Base-by-base conservation (phyloP, 2,113 vertebrate species). In the Pterocles orientalis region DNA sequence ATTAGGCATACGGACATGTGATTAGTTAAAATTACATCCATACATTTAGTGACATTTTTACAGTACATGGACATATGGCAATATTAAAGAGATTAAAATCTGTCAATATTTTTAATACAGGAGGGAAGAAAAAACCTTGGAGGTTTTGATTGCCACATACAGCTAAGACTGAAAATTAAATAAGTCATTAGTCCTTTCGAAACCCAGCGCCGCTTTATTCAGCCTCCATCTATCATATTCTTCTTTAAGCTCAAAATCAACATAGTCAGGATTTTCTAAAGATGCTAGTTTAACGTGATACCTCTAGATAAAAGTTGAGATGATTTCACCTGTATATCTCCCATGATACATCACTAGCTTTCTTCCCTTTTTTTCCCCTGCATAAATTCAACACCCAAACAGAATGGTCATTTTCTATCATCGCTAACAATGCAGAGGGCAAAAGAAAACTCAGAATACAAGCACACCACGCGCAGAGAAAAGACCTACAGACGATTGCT, bases 51-150 rank as follows among this genome's bases (percentile, higher is more conserved):
- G 50, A 57, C 15, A 45, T 56, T 81, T 86, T 82, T 68, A 12
- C 24, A 64, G 33, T 6, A 62, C 20, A 24, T 58, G 81, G 89
- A 68, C 92, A 95, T 95, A 95, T 75, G 94, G 84, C 50, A 91
- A 56, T 60, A 92, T 62, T 60, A 75, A 56, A 56, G 71, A 84
- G 61, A 94, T 56, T 31, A 86, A 84, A 79, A 96, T 78, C 81
- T 78, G 72, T 75, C 69, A 91, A 60, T 88, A 81, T 83, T 94
- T 88, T 81, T 71, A 68, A 94, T 60, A 71, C 6, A 31, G 14
- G 11, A 94, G 3, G 3, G 23, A 50, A 25, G 26, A 53, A 69
- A 75, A 68, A 3, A 24, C 45, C 54, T 47, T 14, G 12, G 34
- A 31, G 18, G 47, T 48, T 94, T 78, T 50, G 61, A 82, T 80